Percentiles rank a stretch among this genome's conserved stretches.
phyloP scores from a whole-genome alignment of 2,113 vertebrate genomes.

The Larimichthys crocea region DNA sequence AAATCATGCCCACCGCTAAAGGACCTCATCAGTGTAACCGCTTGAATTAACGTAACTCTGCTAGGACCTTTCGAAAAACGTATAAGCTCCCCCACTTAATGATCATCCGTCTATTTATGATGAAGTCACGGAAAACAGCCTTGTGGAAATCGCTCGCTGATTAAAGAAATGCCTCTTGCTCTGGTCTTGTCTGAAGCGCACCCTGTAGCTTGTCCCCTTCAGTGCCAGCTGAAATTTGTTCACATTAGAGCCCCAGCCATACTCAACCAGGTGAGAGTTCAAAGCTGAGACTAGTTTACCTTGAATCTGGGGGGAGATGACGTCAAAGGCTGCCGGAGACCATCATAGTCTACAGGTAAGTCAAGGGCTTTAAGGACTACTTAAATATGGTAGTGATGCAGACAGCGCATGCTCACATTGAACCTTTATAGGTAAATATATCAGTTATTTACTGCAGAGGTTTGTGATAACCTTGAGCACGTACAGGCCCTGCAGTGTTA shows the following conservation, averaged over 20 bases:
- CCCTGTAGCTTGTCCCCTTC: not conserved
- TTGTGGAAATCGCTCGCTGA: conserved; percentile 39
- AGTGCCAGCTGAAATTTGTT: not conserved
- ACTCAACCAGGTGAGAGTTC: conserved; percentile 4
- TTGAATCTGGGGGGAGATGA: conserved; percentile 42
- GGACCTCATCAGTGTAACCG: conserved; percentile 21
- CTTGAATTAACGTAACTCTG: conserved; percentile 12
- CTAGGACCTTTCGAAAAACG: not conserved
- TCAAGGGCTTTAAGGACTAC: conserved; percentile 36
- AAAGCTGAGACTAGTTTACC: conserved; percentile 30
- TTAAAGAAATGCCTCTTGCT: conserved; percentile 1
- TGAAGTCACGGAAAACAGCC: conserved; percentile 4
- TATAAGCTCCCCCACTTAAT: not conserved
- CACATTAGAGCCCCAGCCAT: not conserved
- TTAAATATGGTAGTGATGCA: not conserved
- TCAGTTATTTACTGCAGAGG: not conserved
- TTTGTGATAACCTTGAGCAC: not conserved
- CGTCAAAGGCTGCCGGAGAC: conserved; percentile 38
- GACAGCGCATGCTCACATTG: not conserved
- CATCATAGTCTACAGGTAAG: conserved; percentile 72
- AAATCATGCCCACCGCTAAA: conserved; percentile 29
- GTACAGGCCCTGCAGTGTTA: not conserved
- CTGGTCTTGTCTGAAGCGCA: conserved; percentile 30
- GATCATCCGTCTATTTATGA: conserved; percentile 2
- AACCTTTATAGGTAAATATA: not conserved